Conservation (phyloP, 2,888 invertebrate species). For the Epistrophe grossulariae region DNA sequence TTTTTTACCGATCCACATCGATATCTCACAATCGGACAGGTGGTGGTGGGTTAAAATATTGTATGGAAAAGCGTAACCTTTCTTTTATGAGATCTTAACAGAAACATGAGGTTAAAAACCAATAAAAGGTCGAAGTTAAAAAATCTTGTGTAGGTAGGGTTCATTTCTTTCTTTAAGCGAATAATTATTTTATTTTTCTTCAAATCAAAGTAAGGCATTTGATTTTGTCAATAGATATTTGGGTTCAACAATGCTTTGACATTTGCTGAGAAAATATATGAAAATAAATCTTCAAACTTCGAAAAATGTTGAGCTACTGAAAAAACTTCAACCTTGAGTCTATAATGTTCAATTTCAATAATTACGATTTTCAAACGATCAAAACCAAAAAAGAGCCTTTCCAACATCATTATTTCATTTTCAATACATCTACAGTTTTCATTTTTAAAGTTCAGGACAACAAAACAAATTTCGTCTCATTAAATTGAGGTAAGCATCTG, state of each 20-base stretch:
- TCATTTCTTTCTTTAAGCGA: too few relatives aligned
- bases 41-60: not conserved
- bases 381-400: not conserved
- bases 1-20: slow-evolving; percentile 13
- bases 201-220: too few relatives aligned
- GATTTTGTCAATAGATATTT: too few relatives aligned
- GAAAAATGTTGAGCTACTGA: not conserved
- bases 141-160: too few relatives aligned
- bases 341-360: not conserved
- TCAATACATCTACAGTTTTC: not conserved
- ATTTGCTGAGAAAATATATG: not conserved
- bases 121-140: too few relatives aligned
- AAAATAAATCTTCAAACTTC: not conserved
- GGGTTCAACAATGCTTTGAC: not conserved
- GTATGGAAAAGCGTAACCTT: not conserved
- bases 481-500: not conserved
- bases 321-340: not conserved
- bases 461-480: slow-evolving; percentile 5
- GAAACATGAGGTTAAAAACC: not conserved
- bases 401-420: not conserved
- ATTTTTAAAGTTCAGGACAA: not conserved
- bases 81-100: not conserved
- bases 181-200: too few relatives aligned
- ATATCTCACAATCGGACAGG: not conserved
- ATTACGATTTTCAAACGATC: not conserved